Evolutionary conservation across 2,797 vertebrate species (phyloP).

Genomic region (Lophius americanus): DNA sequence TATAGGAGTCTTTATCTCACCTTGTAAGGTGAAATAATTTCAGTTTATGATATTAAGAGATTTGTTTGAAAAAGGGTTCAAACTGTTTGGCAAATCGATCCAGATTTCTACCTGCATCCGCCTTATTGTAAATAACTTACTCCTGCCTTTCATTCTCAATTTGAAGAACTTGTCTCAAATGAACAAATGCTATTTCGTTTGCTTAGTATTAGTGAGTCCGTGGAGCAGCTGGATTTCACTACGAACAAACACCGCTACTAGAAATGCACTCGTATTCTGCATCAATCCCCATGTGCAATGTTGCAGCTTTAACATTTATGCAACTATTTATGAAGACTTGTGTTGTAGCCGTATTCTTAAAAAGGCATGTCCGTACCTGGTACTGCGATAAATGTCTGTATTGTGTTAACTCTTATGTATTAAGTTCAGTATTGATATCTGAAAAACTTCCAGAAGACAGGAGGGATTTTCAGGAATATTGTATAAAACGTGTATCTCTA

Average conservation of each 20-base stretch:
- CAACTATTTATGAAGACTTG: slow-evolving; percentile 98
- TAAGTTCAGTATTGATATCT: slow-evolving; percentile 83
- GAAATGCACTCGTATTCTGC: slow-evolving; percentile 89
- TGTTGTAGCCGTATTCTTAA: slow-evolving; percentile 96
- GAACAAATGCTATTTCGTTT: slow-evolving; percentile 60
- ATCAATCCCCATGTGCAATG: slow-evolving; percentile 95
- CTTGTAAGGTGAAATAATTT: slow-evolving; percentile 51
- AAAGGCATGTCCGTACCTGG: slow-evolving; percentile 95
- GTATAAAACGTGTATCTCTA: slow-evolving; percentile 78
- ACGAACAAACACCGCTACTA: slow-evolving; percentile 74
- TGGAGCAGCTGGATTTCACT: slow-evolving; percentile 46
- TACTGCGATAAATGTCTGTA: slow-evolving; percentile 86
- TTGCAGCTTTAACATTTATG: slow-evolving; percentile 99
- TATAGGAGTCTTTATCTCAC: slow-evolving; percentile 43
- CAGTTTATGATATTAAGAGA: slow-evolving; percentile 43
- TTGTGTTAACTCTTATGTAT: slow-evolving; percentile 84
- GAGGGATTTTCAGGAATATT: slow-evolving; percentile 62
- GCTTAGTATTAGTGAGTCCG: slow-evolving; percentile 50
- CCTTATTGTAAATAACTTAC: slow-evolving; percentile 96
- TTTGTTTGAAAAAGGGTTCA: slow-evolving; percentile 44
- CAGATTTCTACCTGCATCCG: slow-evolving; percentile 85
- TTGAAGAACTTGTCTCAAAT: slow-evolving; percentile 55
- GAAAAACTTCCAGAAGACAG: slow-evolving; percentile 43
- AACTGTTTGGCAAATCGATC: slow-evolving; percentile 52
- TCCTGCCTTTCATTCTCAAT: slow-evolving; percentile 81